Evolutionary conservation across 2,888 invertebrate species (phyloP), one percentile per base, ranked within the genome.

Genomic region (Neuroscelio doddi): DNA sequence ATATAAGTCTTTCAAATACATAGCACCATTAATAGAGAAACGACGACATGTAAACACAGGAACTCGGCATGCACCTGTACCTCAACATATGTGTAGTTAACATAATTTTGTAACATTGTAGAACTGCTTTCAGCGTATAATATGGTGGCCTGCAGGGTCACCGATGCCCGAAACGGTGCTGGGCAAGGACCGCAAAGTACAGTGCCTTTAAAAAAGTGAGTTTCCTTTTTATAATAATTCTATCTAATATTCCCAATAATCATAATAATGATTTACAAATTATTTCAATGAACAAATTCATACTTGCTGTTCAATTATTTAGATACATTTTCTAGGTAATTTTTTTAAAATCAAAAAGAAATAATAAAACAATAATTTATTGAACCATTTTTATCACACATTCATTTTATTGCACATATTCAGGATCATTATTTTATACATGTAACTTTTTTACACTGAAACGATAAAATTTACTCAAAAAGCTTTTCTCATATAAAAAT

Each of bases 191-290:
- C 86, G 90, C 91, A 86, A 90, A 92, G 89, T 93, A 94, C 92
- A 95, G 95, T 96, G 93, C 95, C 95, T 94, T 94, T 95, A 91
- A 96, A 96, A 91, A 96, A 95, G 96, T 96, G 88, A 95, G 95
- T 92, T 71, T 78, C 74, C 10, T 17, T 1, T 50, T 36, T 15
- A 7, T 15, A 17, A 21, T 14, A 14, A 9, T 1, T 17, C 1
- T 14, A 17, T 15, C 1, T 27, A 12, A 44, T 44, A 2, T 10
- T 44, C 29, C 9, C 12, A 14, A 14, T 27, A 53, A 49, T 41
- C 55, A 51, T n/a, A 56, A 44, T 58, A 51, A 57, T 27, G 30
- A 10, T 5, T 8, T 26, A 4, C 5, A 5, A 4, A 26, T 26
- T 8, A 26, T 5, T 8, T 26, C 5, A 26, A 26, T 8, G 8